A percentile compares a stretch with the other conserved stretches of the same genome.
Conservation (phyloP, 2,113 vertebrate species). For the Picathartes gymnocephalus region DNA sequence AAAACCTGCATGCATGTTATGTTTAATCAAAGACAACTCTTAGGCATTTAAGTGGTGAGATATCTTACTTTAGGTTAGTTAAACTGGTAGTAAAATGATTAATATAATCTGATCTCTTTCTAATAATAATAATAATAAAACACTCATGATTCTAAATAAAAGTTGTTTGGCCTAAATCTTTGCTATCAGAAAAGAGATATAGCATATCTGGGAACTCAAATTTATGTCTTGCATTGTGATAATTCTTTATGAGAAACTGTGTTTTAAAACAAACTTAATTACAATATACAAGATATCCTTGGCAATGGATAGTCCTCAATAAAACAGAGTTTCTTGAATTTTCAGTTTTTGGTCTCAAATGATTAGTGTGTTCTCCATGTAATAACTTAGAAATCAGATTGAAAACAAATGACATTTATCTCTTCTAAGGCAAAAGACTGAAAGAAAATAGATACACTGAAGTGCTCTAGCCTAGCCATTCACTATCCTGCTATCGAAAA, state of each 20-base stretch:
- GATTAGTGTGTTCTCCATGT: conserved; percentile 68
- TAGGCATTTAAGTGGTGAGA: conserved; percentile 68
- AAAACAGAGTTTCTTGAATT: conserved; percentile 69
- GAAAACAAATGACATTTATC: conserved; percentile 60
- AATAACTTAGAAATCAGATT: conserved; percentile 64
- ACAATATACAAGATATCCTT: conserved; percentile 59
- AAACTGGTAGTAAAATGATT: conserved; percentile 62
- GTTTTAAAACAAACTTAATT: conserved; percentile 66
- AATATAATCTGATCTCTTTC: conserved; percentile 66
- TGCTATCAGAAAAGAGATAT: conserved; percentile 64
- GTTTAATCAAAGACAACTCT: conserved; percentile 66
- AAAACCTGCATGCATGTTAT: conserved; percentile 67
- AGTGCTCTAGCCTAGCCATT: conserved; percentile 47
- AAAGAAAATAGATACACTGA: conserved; percentile 24
- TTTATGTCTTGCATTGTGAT: conserved; percentile 70
- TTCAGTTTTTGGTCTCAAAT: conserved; percentile 68
- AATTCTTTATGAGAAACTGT: conserved; percentile 69
- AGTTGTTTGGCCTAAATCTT: conserved; percentile 69
- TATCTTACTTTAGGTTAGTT: conserved; percentile 68
- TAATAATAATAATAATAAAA: conserved; percentile 64
- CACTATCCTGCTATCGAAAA: conserved; percentile 60
- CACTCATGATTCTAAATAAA: conserved; percentile 61
- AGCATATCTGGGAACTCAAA: conserved; percentile 60
- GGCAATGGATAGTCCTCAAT: conserved; percentile 75
- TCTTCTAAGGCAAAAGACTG: conserved; percentile 59